Evolutionary conservation across 2,797 vertebrate genomes (phyloP).

Genomic region (Darevskia nairensis): DNA sequence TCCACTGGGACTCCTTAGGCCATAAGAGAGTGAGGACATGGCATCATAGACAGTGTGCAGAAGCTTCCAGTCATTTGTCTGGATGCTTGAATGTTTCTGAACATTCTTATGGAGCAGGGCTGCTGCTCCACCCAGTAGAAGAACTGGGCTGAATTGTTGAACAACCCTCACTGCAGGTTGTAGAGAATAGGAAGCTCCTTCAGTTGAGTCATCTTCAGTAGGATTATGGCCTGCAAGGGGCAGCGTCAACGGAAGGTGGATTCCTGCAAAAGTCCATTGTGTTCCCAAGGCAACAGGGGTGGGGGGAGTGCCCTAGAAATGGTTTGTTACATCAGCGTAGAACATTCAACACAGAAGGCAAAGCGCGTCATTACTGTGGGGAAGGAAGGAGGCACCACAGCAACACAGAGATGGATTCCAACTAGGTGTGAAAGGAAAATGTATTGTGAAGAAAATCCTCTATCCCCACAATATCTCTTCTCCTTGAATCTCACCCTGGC

Average conservation of each 20-base stretch:
- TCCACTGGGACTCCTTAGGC: neutral
- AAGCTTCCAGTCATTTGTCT: neutral
- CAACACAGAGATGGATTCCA: neutral
- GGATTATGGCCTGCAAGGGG: neutral
- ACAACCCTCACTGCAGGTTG: too few species aligned
- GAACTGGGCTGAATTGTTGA: neutral
- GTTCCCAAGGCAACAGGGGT: neutral
- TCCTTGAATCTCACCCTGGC: neutral
- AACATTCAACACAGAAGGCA: neutral
- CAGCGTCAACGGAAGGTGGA: neutral
- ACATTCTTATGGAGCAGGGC: neutral
- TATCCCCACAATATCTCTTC: neutral
- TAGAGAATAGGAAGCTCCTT: neutral
- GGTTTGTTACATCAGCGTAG: neutral
- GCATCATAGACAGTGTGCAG: neutral
- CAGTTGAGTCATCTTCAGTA: neutral
- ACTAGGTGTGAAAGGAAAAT: neutral
- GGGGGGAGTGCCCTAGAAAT: neutral
- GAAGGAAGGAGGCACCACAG: neutral
- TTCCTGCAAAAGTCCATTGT: neutral
- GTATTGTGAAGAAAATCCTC: neutral
- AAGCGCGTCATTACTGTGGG: neutral
- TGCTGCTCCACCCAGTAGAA: neutral
- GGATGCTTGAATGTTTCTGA: neutral
- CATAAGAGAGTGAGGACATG: neutral